phyloP scores from a whole-genome alignment of 2,888 invertebrate species.

The Hirtodrosophila confusa region DNA sequence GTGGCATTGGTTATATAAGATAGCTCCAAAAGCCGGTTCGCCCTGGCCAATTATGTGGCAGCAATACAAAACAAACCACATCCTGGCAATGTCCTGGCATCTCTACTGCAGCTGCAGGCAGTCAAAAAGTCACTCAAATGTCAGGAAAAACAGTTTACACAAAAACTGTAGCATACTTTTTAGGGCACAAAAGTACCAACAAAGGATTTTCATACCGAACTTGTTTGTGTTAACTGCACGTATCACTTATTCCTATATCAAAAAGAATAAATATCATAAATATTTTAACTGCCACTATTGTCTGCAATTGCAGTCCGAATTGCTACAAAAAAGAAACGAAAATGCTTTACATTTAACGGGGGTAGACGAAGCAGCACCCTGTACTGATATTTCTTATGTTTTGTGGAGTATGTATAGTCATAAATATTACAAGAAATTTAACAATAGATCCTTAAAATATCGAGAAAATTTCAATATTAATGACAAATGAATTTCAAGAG shows the following conservation, averaged over 20 bases:
- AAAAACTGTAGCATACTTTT: constrained; percentile 34
- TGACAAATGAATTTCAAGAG: too few species aligned
- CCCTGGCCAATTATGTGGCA: constrained; percentile 39
- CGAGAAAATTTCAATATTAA: too few species aligned
- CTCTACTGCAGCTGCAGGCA: constrained; percentile 8
- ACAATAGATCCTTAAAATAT: too few species aligned
- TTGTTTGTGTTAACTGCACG: too few species aligned
- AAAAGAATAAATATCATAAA: neutral
- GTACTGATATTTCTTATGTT: too few species aligned
- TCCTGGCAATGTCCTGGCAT: constrained; percentile 7
- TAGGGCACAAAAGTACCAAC: constrained; percentile 1
- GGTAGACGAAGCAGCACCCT: too few species aligned
- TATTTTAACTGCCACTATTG: constrained; percentile 30
- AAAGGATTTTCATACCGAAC: too few species aligned
- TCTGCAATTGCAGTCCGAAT: constrained; percentile 13
- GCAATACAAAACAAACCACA: constrained; percentile 2
- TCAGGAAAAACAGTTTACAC: constrained; percentile 4
- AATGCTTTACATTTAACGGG: too few species aligned
- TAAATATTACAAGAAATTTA: too few species aligned
- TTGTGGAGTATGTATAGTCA: too few species aligned
- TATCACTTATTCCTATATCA: too few species aligned
- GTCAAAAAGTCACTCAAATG: constrained; percentile 27
- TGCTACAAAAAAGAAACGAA: too few species aligned
- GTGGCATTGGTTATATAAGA: constrained; percentile 28
- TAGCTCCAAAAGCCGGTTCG: neutral